A percentile compares a stretch with the other conserved stretches of the same genome.
phyloP scores from a whole-genome alignment of 2,797 vertebrate genomes.

The Poecilia gillii region DNA sequence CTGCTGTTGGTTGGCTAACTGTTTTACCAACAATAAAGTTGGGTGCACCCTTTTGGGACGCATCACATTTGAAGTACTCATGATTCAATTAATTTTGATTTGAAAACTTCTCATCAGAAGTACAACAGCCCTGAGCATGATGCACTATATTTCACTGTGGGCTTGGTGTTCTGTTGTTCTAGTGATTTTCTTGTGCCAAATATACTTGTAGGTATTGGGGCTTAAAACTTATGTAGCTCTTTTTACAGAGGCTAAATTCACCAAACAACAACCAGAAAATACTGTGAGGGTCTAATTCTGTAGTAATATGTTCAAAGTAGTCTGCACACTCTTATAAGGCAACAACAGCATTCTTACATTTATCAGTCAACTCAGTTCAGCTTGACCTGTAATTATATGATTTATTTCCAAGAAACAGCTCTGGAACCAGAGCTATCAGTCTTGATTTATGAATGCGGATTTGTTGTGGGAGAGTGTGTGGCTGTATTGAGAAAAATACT shows the following conservation, averaged over 20 bases:
- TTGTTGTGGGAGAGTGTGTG: neutral
- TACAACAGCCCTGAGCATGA: neutral
- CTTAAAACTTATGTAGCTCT: neutral
- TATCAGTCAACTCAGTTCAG: neutral
- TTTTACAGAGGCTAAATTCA: neutral
- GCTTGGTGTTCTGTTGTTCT: too few relatives aligned
- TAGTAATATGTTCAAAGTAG: constrained; percentile 3
- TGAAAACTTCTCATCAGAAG: neutral
- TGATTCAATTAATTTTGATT: neutral
- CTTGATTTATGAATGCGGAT: constrained; percentile 20
- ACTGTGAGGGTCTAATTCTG: neutral
- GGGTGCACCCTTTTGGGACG: neutral
- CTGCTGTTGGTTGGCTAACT: neutral
- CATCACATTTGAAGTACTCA: neutral
- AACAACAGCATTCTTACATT: neutral
- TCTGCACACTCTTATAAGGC: constrained; percentile 4
- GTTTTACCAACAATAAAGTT: too few relatives aligned
- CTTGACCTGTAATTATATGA: constrained; percentile 20
- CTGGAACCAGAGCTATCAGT: neutral
- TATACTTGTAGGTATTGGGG: too few relatives aligned
- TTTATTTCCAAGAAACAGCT: constrained; percentile 15
- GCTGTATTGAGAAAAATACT: neutral
- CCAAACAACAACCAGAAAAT: neutral
- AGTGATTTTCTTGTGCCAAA: too few relatives aligned
- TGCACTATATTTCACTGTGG: neutral